phyloP scores from a whole-genome alignment of 2,888 invertebrate genomes.

The Drosophila mimetica region DNA sequence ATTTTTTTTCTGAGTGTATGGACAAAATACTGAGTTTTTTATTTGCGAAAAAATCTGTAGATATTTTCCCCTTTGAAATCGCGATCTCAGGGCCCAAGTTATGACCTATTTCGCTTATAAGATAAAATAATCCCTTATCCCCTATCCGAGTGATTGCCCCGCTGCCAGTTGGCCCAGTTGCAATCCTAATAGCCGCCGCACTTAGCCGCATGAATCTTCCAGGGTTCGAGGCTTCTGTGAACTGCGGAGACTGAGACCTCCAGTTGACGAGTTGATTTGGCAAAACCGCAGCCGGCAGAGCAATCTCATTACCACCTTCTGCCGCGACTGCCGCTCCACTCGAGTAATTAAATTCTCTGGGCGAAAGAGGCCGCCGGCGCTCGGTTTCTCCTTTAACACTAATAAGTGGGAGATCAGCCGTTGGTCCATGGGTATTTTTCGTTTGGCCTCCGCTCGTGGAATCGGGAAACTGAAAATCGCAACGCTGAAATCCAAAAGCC shows the following conservation, averaged over 20 bases:
- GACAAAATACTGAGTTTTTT: too few species aligned
- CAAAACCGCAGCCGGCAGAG: conserved; percentile 16
- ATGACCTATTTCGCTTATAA: not conserved
- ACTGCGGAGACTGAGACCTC: not conserved
- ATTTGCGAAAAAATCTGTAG: too few species aligned
- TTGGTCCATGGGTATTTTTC: conserved; percentile 10
- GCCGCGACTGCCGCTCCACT: not conserved
- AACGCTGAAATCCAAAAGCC: conserved; percentile 14
- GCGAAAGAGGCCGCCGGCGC: not conserved
- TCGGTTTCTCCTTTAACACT: not conserved
- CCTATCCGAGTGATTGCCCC: not conserved
- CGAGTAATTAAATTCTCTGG: conserved; percentile 43
- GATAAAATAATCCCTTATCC: not conserved
- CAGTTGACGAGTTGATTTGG: not conserved
- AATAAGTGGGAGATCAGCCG: conserved; percentile 21
- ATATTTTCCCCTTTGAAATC: not conserved
- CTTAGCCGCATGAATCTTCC: not conserved
- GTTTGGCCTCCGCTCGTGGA: conserved; percentile 6
- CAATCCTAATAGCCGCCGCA: not conserved
- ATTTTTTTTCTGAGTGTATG: too few species aligned
- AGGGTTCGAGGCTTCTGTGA: too few species aligned
- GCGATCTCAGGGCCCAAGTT: too few species aligned
- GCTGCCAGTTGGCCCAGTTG: not conserved
- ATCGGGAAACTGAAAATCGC: conserved; percentile 2
- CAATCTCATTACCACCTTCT: conserved; percentile 45